Conservation (phyloP, 92 coral and sea anemone species). For the Muricea muricata region DNA sequence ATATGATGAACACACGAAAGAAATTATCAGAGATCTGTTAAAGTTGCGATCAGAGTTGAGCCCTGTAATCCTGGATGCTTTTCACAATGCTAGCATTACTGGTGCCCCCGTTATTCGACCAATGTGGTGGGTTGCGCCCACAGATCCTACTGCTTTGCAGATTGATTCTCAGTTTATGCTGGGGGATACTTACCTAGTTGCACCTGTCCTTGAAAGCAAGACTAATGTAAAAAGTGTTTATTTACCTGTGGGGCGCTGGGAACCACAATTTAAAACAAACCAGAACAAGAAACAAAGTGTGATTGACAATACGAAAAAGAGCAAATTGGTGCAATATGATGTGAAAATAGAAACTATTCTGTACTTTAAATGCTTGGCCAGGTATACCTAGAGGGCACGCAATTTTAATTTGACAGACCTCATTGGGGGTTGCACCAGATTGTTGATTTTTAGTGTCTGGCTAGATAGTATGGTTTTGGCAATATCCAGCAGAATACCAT, state of each 20-base stretch:
- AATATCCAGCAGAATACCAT: too few species aligned
- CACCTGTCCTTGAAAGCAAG: conserved; percentile 74
- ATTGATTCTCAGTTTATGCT: conserved; percentile 75
- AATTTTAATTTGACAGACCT: neutral
- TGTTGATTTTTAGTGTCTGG: too few species aligned
- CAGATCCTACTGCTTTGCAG: conserved; percentile 62
- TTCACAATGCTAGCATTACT: conserved; percentile 64
- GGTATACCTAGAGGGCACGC: neutral
- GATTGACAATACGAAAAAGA: conserved; percentile 45
- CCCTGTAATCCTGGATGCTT: conserved; percentile 58
- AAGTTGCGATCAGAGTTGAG: conserved; percentile 60
- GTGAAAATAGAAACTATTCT: conserved; percentile 67
- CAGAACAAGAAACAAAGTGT: conserved; percentile 5
- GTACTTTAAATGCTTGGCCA: conserved; percentile 49
- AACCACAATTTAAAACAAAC: conserved; percentile 73
- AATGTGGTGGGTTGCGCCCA: conserved; percentile 87
- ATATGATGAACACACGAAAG: conserved; percentile 67
- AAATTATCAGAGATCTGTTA: conserved; percentile 58
- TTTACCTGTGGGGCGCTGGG: conserved; percentile 78
- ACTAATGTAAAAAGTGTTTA: conserved; percentile 64
- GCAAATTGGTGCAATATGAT: conserved; percentile 59
- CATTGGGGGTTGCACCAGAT: too few species aligned
- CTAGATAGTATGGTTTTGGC: too few species aligned
- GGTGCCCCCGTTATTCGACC: conserved; percentile 80
- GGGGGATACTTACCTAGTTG: conserved; percentile 73